A percentile compares a stretch with the other conserved stretches of the same genome.
These are phyloP conservation scores for Champsocephalus esox DNA, from an alignment of 2,797 vertebrate species.

Conservation along the genomic window DNA sequence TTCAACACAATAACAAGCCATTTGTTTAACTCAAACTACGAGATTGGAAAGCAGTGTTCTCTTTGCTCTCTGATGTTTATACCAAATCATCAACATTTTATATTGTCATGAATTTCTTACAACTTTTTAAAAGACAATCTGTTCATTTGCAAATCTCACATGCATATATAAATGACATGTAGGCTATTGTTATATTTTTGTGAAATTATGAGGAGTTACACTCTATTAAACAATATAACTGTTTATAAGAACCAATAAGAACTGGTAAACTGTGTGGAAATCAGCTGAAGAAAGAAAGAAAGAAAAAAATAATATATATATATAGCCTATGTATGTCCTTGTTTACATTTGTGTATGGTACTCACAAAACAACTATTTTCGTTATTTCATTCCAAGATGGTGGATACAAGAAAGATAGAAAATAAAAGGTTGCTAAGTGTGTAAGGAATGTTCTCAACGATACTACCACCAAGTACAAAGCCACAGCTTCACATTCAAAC, in stretches of 20 bases:
- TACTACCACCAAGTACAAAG: neutral
- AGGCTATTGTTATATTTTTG: neutral
- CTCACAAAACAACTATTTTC: no score
- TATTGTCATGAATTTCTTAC: neutral
- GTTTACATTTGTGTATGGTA: neutral
- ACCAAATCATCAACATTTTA: neutral
- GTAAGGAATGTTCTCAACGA: neutral
- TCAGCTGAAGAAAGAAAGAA: neutral
- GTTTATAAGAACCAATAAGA: neutral
- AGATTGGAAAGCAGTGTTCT: neutral
- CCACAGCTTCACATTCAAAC: neutral
- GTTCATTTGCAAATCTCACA: neutral
- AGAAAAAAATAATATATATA: neutral
- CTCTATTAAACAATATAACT: neutral
- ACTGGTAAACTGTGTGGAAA: neutral
- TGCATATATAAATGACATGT: neutral
- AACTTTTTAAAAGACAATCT: neutral
- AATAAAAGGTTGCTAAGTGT: neutral
- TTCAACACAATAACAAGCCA: neutral
- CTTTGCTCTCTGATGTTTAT: neutral
- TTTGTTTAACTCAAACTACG: neutral
- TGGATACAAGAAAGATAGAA: neutral
- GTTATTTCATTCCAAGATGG: neutral
- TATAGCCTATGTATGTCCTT: neutral
- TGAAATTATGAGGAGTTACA: neutral